phyloP scores from a whole-genome alignment of 92 coral and sea anemone genomes.

The Chrysogorgia sp. region DNA sequence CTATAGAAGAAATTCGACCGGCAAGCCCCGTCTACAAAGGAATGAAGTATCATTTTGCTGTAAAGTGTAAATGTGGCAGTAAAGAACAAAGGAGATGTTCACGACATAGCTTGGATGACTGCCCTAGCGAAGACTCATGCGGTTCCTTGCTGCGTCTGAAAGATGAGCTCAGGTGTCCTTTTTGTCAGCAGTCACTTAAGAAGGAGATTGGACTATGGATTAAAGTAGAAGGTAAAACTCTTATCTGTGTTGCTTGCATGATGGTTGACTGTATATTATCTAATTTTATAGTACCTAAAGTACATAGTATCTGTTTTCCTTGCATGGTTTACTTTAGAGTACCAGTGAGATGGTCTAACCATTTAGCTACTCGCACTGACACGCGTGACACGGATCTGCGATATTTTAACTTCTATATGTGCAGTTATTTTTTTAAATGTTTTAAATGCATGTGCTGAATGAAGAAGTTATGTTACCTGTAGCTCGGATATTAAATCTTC shows the following conservation, averaged over 20 bases:
- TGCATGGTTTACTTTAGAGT: no score
- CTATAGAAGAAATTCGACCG: background rate
- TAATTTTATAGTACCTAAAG: no score
- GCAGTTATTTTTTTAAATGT: no score
- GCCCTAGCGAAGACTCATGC: background rate
- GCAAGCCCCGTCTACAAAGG: background rate
- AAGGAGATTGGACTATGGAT: background rate
- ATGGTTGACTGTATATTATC: no score
- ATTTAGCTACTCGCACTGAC: no score
- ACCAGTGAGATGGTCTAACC: no score
- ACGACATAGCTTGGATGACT: background rate
- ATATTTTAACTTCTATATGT: no score
- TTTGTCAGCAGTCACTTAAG: background rate
- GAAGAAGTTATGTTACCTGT: no score
- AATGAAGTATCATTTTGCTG: conserved; percentile 2
- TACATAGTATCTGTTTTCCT: no score
- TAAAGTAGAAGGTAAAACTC: background rate
- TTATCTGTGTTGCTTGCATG: background rate
- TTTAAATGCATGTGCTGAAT: no score
- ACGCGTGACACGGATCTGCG: no score
- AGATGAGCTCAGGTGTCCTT: background rate
- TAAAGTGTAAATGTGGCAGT: background rate
- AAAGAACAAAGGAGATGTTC: background rate
- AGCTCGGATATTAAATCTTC: no score
- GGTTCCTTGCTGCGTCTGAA: background rate